Base-by-base conservation (phyloP, 2,113 vertebrate genomes). In the Cololabis saira region DNA sequence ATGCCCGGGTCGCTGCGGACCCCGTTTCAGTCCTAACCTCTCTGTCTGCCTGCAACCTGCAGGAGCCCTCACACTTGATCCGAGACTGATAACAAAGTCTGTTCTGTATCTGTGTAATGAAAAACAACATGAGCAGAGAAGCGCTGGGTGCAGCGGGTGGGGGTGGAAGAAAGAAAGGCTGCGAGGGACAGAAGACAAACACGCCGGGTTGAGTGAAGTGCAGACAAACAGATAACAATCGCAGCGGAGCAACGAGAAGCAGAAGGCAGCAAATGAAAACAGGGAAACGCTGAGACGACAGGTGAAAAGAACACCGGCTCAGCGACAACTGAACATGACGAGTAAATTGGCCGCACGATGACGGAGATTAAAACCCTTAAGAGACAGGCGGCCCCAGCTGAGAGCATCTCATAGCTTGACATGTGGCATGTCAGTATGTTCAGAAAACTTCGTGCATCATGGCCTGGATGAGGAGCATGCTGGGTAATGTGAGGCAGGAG, bases 1-100 rank as follows among this genome's bases (percentile, higher is more conserved):
- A 80, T 56, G 21, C 66, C 71, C 62, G 74, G 64, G 84, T 87
- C 30, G 65, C 62, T 87, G 72, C 84, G 67, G 67, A 41, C 61
- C 66, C 74, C 21, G 15, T 60, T 56, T 54, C 71, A 55, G 15
- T 60, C 58, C 57, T 72, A 55, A 75, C 42, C 51, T 49, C 51
- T 49, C 55, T 61, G 57, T 71, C 78, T 61, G 72, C 59, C 61
- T 54, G 56, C 55, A 64, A 68, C 77, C 74, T 30, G 37, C 59
- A 61, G 78, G 67, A 74, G 64, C 73, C 65, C 51, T 82, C 59
- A 68, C 45, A 61, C 64, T 78, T 74, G 68, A 81, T 87, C 54
- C 72, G 61, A 64, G 77, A 72, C 60, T 72, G 76, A 81, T 67
- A 90, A 44, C 21, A 63, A 61, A 71, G 66, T 64, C 59, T 64